Evolutionary conservation across 2,797 vertebrate species (phyloP).

Genomic region (Chiropotes sagulatus): DNA sequence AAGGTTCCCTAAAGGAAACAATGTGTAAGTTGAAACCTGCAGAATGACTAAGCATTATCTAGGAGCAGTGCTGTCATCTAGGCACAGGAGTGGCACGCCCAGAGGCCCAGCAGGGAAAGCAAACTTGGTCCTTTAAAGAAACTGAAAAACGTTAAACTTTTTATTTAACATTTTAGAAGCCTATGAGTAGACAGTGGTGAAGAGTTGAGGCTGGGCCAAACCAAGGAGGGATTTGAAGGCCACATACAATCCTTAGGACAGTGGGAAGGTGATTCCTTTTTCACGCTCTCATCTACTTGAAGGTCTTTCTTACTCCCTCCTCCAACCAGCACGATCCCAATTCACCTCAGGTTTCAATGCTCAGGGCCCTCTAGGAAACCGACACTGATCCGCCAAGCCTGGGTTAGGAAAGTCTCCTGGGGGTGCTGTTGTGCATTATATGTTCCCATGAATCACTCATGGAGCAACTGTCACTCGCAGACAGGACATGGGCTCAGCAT

Average conservation of each 20-base stretch:
- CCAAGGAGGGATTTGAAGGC: background rate
- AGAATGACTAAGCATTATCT: background rate
- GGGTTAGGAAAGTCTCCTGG: background rate
- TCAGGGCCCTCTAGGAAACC: background rate
- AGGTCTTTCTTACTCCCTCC: background rate
- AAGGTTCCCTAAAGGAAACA: background rate
- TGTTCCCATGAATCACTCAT: too few relatives aligned
- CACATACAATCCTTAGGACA: background rate
- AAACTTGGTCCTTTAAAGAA: background rate
- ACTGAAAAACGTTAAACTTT: background rate
- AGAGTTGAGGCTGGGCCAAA: background rate
- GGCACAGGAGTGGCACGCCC: background rate
- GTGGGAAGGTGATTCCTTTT: background rate
- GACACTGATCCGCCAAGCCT: background rate
- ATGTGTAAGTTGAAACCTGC: background rate
- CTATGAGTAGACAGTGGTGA: background rate
- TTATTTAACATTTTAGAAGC: background rate
- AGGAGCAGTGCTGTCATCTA: background rate
- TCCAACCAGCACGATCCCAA: too few relatives aligned
- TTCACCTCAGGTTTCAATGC: background rate
- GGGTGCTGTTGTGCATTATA: background rate
- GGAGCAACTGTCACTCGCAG: background rate
- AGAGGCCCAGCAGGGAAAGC: background rate
- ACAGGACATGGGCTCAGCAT: background rate
- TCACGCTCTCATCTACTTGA: background rate